Evolutionary conservation across 2,113 vertebrate species (phyloP).

Genomic region (Nerophis ophidion): DNA sequence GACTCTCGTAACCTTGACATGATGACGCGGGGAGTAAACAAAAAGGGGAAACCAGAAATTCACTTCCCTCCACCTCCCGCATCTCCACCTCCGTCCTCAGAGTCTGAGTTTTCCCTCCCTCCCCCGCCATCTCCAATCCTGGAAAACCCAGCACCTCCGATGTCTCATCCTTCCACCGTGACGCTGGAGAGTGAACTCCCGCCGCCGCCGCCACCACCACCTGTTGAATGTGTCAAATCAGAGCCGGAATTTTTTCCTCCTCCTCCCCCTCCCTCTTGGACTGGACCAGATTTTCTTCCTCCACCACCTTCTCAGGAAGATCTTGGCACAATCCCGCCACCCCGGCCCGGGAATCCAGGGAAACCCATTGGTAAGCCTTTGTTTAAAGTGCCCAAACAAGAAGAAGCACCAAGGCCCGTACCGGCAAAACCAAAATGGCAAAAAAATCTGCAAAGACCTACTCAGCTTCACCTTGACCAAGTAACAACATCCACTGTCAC

Average conservation of each 20-base stretch:
- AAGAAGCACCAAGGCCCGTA: constrained; percentile 58
- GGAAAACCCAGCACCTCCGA: constrained; percentile 40
- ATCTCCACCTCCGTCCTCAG: constrained; percentile 75
- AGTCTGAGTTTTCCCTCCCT: constrained; percentile 81
- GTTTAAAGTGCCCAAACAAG: constrained; percentile 71
- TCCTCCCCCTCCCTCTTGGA: constrained; percentile 38
- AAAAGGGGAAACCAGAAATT: constrained; percentile 69
- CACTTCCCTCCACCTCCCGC: constrained; percentile 76
- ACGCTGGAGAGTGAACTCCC: constrained; percentile 74
- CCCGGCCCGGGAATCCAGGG: constrained; percentile 45
- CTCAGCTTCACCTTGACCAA: constrained; percentile 35
- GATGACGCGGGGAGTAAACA: constrained; percentile 46
- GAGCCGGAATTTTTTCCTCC: constrained; percentile 66
- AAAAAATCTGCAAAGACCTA: constrained; percentile 57
- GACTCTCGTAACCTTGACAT: constrained; percentile 40
- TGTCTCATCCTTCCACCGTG: constrained; percentile 45
- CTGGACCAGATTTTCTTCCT: constrained; percentile 59
- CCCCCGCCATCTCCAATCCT: constrained; percentile 76
- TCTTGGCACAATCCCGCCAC: constrained; percentile 59
- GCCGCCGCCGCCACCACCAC: constrained; percentile 71
- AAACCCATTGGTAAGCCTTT: constrained; percentile 51
- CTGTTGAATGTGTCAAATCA: constrained; percentile 59
- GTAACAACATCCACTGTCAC: constrained; percentile 16
- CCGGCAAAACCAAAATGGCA: constrained; percentile 66
- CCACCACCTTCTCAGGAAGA: constrained; percentile 70